Base-by-base conservation (phyloP, 2,797 vertebrate genomes). In the Urophycis tenuis region DNA sequence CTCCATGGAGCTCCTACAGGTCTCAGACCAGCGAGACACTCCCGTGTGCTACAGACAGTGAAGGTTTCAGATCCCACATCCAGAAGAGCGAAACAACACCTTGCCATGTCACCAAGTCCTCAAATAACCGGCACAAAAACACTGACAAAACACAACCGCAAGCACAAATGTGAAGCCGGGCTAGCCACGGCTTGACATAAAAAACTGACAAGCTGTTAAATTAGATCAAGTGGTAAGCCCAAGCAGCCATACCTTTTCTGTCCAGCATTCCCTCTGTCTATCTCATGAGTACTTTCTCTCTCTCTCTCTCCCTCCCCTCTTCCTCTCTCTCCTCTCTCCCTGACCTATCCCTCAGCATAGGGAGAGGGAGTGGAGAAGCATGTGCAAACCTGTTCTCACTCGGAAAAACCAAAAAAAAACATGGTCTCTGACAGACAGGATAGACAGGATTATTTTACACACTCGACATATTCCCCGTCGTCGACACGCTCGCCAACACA, bases 341-440 rank as follows among this genome's bases (percentile, higher is more conserved):
- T 67, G 71, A 81, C 74, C 60, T 69, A 34, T 74, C 79, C 77
- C 69, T 74, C 41, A 74, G 49, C 73, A 81, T 73, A 77, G 17
- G 33, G 72, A 32, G 9, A 33, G 85, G 85, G 84, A 86, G 82
- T 77, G 8, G 41, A 53, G 45, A 22, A 78, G 70, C 91, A 78
- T 86, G 91, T 75, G 83, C 77, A 33, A 81, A 92, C 92, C 87
- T 92, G 92, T 78, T 83, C 74, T 15, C 4, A 25, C 5, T 25
- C 30, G 76, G 79, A 77, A 74, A 1, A 74, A 1, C 79, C 78
- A 78, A 33, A 83, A 85, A 78, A 33, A 83, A 85, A 75, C 81
- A 45, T 22, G 75, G 72, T 84, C 78, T 77, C 76, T 7, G 60
- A 84, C 74, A 78, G 74, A 76, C 75, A 78, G 80, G 70, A 77